A percentile compares a stretch with the other conserved stretches of the same genome.
Conservation (phyloP, 23 tunicate species). For the Styela plicata region DNA sequence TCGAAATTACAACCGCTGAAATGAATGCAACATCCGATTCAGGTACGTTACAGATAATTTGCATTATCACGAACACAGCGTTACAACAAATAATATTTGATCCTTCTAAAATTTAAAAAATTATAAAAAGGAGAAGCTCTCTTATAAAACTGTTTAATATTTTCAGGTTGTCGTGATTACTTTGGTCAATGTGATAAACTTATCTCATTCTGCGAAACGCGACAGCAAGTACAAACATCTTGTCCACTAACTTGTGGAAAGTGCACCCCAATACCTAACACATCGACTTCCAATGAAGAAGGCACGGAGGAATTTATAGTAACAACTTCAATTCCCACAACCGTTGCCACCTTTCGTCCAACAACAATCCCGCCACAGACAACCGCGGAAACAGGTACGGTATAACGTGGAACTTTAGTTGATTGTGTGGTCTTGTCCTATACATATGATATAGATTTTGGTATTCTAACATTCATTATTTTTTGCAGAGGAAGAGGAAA, state of each 20-base stretch:
- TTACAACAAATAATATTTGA: no score
- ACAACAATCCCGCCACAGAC: not conserved
- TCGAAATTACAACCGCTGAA: not conserved
- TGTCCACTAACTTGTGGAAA: constrained; percentile 66
- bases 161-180: not conserved
- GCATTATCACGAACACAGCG: no score
- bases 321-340: not conserved
- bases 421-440: no score
- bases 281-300: constrained; percentile 19
- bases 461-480: no score
- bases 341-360: not conserved
- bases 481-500: constrained; percentile 1
- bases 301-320: no score
- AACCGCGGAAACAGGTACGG: not conserved
- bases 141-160: not conserved
- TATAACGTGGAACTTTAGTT: no score
- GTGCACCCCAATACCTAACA: constrained; percentile 22
- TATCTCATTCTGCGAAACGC: not conserved
- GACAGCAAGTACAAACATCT: constrained; percentile 5
- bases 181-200: constrained; percentile 1
- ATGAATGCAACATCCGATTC: not conserved
- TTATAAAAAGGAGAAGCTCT: no score
- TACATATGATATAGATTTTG: no score
- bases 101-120: no score
- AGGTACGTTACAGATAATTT: no score